These are phyloP conservation scores for Ectropis grisescens DNA, from an alignment of 1,140 invertebrate genomes.

Conservation along the genomic window DNA sequence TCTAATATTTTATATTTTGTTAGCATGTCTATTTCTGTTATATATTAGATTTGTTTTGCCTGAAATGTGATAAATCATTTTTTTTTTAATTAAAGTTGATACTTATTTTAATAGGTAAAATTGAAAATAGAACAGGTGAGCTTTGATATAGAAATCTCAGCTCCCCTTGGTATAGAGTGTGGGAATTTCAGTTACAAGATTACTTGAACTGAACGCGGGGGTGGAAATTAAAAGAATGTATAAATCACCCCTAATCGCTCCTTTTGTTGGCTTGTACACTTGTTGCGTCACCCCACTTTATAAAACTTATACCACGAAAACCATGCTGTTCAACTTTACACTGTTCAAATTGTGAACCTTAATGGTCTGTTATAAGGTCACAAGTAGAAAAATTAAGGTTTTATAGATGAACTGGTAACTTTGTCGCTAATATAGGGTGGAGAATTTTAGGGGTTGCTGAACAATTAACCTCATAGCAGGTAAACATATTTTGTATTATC, in stretches of 20 bases:
- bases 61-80: no score
- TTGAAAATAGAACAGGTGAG: no score
- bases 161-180: conserved; percentile 28
- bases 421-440: no score
- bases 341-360: no score
- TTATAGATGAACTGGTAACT: conserved; percentile 1
- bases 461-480: conserved; percentile 57
- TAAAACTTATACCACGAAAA: conserved; percentile 15
- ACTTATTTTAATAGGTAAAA: no score
- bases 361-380: no score
- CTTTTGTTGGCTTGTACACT: conserved; percentile 50
- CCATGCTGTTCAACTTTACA: no score
- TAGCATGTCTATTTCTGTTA: no score
- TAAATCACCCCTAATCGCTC: conserved; percentile 62
- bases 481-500: conserved; percentile 43
- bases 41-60: no score
- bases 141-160: conserved; percentile 14
- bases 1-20: no score
- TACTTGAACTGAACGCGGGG: conserved; percentile 33
- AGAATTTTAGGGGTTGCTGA: conserved; percentile 51
- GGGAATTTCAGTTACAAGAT: conserved; percentile 62
- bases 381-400: not conserved
- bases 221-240: conserved; percentile 58
- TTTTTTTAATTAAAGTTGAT: no score
- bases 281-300: conserved; percentile 45